Conservation (phyloP, 1,140 invertebrate genomes). For the Caerostris darwini region DNA sequence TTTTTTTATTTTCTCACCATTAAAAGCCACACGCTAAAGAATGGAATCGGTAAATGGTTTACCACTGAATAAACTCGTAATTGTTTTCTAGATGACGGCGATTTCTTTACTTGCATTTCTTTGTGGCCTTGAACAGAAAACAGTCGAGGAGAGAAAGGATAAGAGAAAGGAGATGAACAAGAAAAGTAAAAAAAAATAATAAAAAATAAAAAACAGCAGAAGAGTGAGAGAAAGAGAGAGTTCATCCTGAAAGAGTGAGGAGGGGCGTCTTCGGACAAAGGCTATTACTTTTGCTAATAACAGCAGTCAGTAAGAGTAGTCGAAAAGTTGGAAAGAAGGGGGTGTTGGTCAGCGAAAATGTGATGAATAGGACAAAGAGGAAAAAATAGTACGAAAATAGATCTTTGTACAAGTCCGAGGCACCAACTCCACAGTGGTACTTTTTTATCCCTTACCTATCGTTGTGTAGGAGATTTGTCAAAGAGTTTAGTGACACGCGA, state of each 20-base stretch:
- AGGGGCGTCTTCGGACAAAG: neutral
- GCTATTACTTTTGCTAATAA: conserved; percentile 56
- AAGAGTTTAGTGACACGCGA: neutral
- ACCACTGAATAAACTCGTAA: too few species aligned
- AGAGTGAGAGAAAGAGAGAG: too few species aligned
- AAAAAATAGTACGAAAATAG: conserved; percentile 40
- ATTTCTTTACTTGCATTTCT: too few species aligned
- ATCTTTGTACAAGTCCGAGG: conserved; percentile 35
- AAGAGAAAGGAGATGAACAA: too few species aligned
- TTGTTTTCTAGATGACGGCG: too few species aligned
- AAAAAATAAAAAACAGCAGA: too few species aligned
- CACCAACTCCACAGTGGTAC: neutral
- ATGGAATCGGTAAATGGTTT: too few species aligned
- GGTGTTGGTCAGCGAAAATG: conserved; percentile 36
- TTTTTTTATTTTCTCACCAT: too few species aligned
- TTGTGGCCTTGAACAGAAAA: too few species aligned
- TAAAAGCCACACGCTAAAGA: too few species aligned
- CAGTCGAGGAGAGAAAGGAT: too few species aligned
- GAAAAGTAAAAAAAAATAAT: neutral
- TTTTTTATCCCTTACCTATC: neutral
- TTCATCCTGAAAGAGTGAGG: too few species aligned
- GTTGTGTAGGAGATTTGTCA: conserved; percentile 22
- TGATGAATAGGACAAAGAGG: conserved; percentile 40
- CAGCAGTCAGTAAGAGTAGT: conserved; percentile 20
- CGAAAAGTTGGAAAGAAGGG: neutral